Percentiles rank a stretch among this genome's conserved stretches.
Conservation (phyloP, 2,797 vertebrate species). For the Merluccius polli region DNA sequence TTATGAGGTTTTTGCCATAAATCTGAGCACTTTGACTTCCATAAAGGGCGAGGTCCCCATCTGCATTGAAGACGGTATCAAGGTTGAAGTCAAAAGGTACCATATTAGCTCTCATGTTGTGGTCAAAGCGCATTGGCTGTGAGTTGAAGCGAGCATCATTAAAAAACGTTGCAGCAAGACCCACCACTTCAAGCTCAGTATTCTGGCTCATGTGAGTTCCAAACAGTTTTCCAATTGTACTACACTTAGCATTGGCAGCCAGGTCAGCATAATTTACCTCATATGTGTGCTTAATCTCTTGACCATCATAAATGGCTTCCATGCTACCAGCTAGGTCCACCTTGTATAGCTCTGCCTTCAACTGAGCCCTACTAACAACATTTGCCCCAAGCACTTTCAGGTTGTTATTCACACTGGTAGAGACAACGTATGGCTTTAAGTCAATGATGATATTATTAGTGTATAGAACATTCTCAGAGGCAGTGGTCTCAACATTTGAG, state of each 20-base stretch:
- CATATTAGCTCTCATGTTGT: conserved; percentile 72
- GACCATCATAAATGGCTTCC: conserved; percentile 70
- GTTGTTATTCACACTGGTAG: conserved; percentile 75
- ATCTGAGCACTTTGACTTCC: conserved; percentile 83
- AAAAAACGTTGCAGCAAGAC: conserved; percentile 76
- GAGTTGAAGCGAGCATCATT: conserved; percentile 81
- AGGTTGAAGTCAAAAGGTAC: conserved; percentile 82
- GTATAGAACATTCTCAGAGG: conserved; percentile 74
- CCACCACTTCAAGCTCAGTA: conserved; percentile 76
- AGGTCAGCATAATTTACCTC: conserved; percentile 75
- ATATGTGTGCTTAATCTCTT: conserved; percentile 86
- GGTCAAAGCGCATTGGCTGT: conserved; percentile 76
- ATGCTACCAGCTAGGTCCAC: conserved; percentile 79
- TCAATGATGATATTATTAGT: conserved; percentile 77
- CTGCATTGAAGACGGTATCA: conserved; percentile 77
- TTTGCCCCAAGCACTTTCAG: conserved; percentile 71
- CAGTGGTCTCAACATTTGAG: conserved; percentile 77
- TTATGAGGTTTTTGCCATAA: conserved; percentile 85
- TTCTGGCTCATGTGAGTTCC: conserved; percentile 79
- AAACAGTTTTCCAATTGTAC: conserved; percentile 78
- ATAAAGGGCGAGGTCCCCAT: conserved; percentile 76
- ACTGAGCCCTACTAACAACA: conserved; percentile 74
- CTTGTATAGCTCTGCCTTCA: conserved; percentile 78
- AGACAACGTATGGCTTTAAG: conserved; percentile 75
- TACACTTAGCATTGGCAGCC: conserved; percentile 76